Conservation (phyloP, 2,113 vertebrate genomes). For the Mesembrinibis cayennensis region DNA sequence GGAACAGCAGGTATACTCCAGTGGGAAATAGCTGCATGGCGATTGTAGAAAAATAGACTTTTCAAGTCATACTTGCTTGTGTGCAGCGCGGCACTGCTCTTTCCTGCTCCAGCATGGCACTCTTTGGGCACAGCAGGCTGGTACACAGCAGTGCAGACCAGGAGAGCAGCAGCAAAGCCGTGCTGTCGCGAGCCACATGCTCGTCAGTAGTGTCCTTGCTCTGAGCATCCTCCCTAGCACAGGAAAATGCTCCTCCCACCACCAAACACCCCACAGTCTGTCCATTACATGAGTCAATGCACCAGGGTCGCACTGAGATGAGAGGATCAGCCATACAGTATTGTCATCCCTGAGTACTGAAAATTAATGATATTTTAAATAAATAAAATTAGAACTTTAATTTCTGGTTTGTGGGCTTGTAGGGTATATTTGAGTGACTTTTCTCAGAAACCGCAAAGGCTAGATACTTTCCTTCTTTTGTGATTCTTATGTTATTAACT, state of each 20-base stretch:
- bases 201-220: not conserved
- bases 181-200: accelerated
- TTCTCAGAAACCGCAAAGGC: not conserved
- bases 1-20: not conserved
- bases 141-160: not conserved
- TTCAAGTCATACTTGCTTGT: not conserved
- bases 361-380: not conserved
- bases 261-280: accelerated
- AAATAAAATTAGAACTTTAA: not conserved
- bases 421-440: not conserved
- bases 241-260: not conserved
- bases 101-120: not conserved
- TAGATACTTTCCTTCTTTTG: not conserved
- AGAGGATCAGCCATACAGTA: not conserved
- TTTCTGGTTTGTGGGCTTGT: slow-evolving; percentile 25
- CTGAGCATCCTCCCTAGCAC: not conserved
- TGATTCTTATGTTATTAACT: not conserved
- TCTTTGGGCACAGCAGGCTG: not conserved
- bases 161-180: not conserved
- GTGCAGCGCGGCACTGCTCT: not conserved
- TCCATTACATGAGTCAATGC: accelerated
- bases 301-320: not conserved
- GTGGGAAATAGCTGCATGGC: not conserved
- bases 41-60: not conserved
- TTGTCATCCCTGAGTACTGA: not conserved